Conservation (phyloP, 2,797 vertebrate genomes). For the Amblyopsis hoosieri region DNA sequence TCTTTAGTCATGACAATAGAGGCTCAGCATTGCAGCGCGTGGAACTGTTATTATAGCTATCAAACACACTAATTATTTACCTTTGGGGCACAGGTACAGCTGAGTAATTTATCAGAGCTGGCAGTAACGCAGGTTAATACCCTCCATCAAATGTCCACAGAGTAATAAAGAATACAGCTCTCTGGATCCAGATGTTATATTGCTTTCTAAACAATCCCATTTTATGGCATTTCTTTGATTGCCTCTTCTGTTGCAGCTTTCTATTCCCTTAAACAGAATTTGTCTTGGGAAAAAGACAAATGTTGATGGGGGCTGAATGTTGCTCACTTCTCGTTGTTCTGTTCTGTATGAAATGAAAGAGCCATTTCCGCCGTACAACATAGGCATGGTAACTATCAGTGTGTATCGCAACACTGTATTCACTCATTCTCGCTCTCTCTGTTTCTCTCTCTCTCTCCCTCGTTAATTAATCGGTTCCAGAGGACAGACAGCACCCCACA, state of each 20-base stretch:
- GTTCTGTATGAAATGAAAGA: constrained; percentile 45
- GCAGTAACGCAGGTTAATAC: constrained; percentile 66
- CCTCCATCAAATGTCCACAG: constrained; percentile 59
- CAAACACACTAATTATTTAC: constrained; percentile 66
- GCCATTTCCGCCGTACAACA: constrained; percentile 35
- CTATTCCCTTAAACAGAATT: constrained; percentile 39
- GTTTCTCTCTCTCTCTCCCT: background rate
- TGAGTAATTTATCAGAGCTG: constrained; percentile 59
- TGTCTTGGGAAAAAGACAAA: constrained; percentile 48
- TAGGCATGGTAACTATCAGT: constrained; percentile 41
- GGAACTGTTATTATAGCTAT: constrained; percentile 60
- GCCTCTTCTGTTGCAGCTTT: constrained; percentile 26
- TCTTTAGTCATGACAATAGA: constrained; percentile 53
- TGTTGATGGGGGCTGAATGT: constrained; percentile 48
- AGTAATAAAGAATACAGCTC: constrained; percentile 38
- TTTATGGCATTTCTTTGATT: constrained; percentile 39
- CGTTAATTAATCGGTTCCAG: constrained; percentile 63
- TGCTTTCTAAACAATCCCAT: constrained; percentile 29
- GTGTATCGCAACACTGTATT: background rate
- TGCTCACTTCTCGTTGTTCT: constrained; percentile 36
- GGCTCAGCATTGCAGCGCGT: constrained; percentile 49
- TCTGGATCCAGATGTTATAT: constrained; percentile 33
- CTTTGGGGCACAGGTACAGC: constrained; percentile 54
- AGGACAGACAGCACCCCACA: constrained; percentile 51
- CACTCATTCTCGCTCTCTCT: constrained; percentile 2